Base-by-base conservation (phyloP, 2,113 vertebrate species). In the Ifrita kowaldi region DNA sequence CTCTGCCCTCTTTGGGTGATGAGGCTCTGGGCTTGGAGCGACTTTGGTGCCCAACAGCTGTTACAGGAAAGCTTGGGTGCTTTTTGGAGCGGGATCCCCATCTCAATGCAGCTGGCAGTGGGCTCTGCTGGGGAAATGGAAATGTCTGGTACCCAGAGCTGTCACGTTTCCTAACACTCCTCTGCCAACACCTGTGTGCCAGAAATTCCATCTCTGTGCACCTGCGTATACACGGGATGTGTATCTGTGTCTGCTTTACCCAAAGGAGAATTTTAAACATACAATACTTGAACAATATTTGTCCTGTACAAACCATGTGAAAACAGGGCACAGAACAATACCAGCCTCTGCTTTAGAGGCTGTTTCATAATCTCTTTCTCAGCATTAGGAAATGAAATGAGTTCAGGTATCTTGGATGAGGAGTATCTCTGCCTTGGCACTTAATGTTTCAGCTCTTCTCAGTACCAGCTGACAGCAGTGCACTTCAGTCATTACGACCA, bases 361-460 rank as follows among this genome's bases (percentile, higher is more conserved):
- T 85, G 44, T 76, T 95, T 39, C 57, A 11, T 93, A 46, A 85
- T 56, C 82, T 83, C 46, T 26, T 52, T 49, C 59, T 76, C 60
- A 33, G 85, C 67, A 57, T 83, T 83, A 76, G 75, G 78, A 44
- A 71, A 35, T 65, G 7, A 62, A 49, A 37, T 1, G 13, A 55
- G 18, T 84, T 81, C 53, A 67, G 55, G 47, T 75, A 28, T 64
- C 67, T 33, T 44, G 35, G 22, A 28, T 42, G 52, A 47, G 47
- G 92, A 95, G 11, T 56, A 39, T 59, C 78, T 67, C 32, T 78
- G 69, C 77, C 27, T 26, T 27, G 63, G 39, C 23, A 11, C 22
- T 26, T 37, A 16, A 11, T 33, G 20, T 53, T 67, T 75, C n/a
- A 50, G 37, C 74, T 93, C 42, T 44, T 53, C 18, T 87, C 39